Conservation (phyloP, 2,888 invertebrate genomes). For the Noctua fimbriata region DNA sequence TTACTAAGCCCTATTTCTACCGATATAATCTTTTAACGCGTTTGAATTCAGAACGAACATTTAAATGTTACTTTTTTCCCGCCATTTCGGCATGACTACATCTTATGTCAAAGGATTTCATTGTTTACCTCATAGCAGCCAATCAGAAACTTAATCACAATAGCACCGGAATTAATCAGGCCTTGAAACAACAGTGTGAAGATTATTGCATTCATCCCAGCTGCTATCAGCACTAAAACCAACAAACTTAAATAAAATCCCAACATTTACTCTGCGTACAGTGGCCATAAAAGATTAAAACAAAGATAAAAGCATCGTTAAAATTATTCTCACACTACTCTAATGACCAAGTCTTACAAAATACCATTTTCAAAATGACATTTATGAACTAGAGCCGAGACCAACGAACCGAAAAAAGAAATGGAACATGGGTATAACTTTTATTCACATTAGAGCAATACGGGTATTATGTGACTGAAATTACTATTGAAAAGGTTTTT, state of each 20-base stretch:
- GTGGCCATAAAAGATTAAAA: constrained; percentile 38
- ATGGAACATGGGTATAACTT: constrained; percentile 26
- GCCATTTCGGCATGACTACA: neutral
- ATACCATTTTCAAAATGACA: constrained; percentile 53
- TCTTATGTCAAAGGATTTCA: neutral
- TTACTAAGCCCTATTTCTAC: constrained; percentile 13
- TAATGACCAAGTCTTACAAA: constrained; percentile 42
- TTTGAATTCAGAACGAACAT: constrained; percentile 32
- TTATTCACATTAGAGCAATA: constrained; percentile 42
- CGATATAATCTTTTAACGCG: neutral
- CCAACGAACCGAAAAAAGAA: constrained; percentile 34
- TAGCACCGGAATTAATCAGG: too few relatives aligned
- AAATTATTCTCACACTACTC: constrained; percentile 47
- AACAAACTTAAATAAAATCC: constrained; percentile 23
- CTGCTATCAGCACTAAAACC: constrained; percentile 17
- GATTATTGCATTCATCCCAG: neutral
- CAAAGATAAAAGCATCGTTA: constrained; percentile 41
- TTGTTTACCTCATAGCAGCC: neutral
- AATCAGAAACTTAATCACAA: neutral
- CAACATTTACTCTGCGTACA: constrained; percentile 26
- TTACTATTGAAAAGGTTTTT: constrained; percentile 54
- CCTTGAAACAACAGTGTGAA: constrained; percentile 1
- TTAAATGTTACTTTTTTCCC: constrained; percentile 6
- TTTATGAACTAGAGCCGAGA: constrained; percentile 38
- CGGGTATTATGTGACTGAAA: constrained; percentile 41